These are phyloP conservation scores for Sebastes taczanowskii DNA, from an alignment of 2,797 vertebrate species.

Conservation along the genomic window DNA sequence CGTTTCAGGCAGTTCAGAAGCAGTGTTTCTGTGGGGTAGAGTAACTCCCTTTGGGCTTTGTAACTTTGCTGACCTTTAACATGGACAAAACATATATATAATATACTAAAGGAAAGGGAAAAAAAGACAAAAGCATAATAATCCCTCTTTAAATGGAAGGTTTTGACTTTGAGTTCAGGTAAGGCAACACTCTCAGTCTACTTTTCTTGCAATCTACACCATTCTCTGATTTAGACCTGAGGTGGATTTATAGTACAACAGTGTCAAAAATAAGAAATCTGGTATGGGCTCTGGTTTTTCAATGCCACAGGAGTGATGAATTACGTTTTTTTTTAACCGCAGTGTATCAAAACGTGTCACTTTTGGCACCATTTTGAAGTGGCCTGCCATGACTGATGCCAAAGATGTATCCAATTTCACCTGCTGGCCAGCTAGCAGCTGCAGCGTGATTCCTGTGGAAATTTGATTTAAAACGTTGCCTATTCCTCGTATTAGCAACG, in stretches of 20 bases:
- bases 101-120: too few species aligned
- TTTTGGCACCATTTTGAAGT: slow-evolving; percentile 28
- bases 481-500: neutral
- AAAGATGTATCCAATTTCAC: slow-evolving; percentile 35
- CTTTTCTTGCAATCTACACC: neutral
- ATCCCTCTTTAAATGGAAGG: neutral
- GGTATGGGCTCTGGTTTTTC: neutral
- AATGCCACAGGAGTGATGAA: slow-evolving; percentile 12
- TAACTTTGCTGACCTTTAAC: too few species aligned
- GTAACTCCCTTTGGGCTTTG: too few species aligned
- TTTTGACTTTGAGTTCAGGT: neutral
- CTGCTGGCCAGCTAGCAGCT: slow-evolving; percentile 16
- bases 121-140: too few species aligned
- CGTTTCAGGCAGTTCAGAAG: too few species aligned
- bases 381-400: slow-evolving; percentile 28
- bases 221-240: slow-evolving; percentile 4
- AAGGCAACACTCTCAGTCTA: neutral
- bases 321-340: neutral
- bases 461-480: slow-evolving; percentile 13
- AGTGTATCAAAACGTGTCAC: slow-evolving; percentile 37
- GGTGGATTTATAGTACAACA: neutral
- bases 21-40: too few species aligned
- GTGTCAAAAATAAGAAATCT: slow-evolving; percentile 8
- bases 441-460: slow-evolving; percentile 6
- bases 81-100: too few species aligned